These are phyloP conservation scores for Brachirus orientalis DNA, from an alignment of 2,113 vertebrate species.

Conservation along the genomic window DNA sequence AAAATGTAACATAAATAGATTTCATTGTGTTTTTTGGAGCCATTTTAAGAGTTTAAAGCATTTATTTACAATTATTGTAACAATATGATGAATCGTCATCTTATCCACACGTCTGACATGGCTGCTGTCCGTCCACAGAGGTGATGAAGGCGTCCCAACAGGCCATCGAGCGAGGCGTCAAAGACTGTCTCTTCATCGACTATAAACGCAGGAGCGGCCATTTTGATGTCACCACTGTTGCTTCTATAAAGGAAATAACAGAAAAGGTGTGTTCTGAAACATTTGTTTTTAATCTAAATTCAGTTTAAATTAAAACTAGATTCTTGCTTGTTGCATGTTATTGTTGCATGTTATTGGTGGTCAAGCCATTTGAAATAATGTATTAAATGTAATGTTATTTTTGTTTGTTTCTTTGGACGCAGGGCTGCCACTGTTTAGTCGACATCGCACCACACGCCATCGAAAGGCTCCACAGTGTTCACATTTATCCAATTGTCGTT, in stretches of 20 bases:
- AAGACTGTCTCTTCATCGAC: constrained; percentile 97
- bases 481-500: constrained; percentile 98
- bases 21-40: too few species aligned
- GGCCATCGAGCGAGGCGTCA: constrained; percentile 95
- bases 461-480: constrained; percentile 95
- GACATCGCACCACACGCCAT: constrained; percentile 97
- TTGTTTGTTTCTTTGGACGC: constrained; percentile 5
- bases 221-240: constrained; percentile 97
- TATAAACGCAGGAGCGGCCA: constrained; percentile 97
- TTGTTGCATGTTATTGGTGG: too few species aligned
- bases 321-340: too few species aligned
- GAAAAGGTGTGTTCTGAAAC: constrained; percentile 86
- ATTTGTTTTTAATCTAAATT: too few species aligned
- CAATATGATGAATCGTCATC: too few species aligned
- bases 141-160: constrained; percentile 99
- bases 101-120: too few species aligned
- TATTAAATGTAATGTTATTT: background rate
- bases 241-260: constrained; percentile 96
- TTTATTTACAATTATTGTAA: too few species aligned
- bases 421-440: constrained; percentile 98
- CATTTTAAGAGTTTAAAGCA: too few species aligned
- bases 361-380: background rate
- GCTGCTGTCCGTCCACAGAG: constrained; percentile 79
- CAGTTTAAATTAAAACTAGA: too few species aligned
- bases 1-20: too few species aligned